Evolutionary conservation across 92 coral and sea anemone genomes (phyloP).

Genomic region (Heteractis magnifica): DNA sequence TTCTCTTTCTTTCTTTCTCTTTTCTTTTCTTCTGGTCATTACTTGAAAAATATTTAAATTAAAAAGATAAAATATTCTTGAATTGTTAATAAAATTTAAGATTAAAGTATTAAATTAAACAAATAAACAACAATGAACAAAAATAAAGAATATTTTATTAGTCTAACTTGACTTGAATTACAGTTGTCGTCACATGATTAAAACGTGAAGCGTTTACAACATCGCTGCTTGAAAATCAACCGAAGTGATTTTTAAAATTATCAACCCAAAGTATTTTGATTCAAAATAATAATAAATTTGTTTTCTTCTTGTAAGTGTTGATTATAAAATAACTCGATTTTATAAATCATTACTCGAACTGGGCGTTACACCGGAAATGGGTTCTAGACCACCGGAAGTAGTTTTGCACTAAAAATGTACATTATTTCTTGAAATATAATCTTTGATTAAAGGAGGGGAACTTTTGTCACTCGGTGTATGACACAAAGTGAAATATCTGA

Average conservation of each 20-base stretch:
- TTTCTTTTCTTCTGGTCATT: no score
- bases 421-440: no score
- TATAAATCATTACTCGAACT: no score
- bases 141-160: not conserved
- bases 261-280: not conserved
- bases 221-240: not conserved
- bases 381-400: no score
- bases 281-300: not conserved
- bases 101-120: not conserved
- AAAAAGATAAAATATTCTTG: no score
- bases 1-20: no score
- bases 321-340: no score
- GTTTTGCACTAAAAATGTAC: no score
- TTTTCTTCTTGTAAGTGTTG: not conserved
- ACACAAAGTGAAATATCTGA: not conserved
- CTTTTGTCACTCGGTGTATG: not conserved
- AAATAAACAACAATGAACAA: not conserved
- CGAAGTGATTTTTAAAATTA: not conserved
- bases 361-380: no score
- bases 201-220: not conserved
- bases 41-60: no score
- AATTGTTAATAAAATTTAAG: not conserved
- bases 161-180: not conserved
- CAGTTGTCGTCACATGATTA: not conserved
- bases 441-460: not conserved